Percentiles rank a stretch among this genome's conserved stretches.
Evolutionary conservation across 2,797 vertebrate genomes (phyloP).

Genomic region (Pseudomugil tenellus): DNA sequence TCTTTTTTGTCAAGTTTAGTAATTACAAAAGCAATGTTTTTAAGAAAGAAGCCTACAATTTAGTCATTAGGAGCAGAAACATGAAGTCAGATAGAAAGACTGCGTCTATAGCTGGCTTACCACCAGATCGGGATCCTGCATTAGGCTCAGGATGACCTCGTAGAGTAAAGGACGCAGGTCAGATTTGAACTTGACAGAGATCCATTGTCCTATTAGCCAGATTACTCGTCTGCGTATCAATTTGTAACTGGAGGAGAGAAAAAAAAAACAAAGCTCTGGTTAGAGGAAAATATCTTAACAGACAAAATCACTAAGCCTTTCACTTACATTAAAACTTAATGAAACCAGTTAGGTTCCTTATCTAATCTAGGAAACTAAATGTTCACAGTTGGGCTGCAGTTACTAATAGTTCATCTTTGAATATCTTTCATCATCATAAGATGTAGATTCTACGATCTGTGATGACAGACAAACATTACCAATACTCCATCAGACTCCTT

Average conservation of each 20-base stretch:
- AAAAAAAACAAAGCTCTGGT: not conserved
- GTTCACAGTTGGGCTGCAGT: constrained; percentile 7
- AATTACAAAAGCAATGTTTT: constrained; percentile 22
- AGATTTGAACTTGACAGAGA: constrained; percentile 96
- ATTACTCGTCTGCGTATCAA: constrained; percentile 93
- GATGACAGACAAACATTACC: constrained; percentile 8
- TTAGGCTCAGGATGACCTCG: constrained; percentile 90
- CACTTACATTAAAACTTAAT: not conserved
- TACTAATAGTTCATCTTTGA: constrained; percentile 22
- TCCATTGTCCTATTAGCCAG: constrained; percentile 98
- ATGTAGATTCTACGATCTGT: constrained; percentile 28
- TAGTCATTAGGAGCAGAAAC: too few relatives aligned
- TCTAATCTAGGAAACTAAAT: constrained; percentile 1
- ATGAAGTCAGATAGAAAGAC: not conserved
- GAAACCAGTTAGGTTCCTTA: not conserved
- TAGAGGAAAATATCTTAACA: constrained; percentile 20
- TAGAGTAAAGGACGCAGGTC: constrained; percentile 95
- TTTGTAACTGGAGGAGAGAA: constrained; percentile 87
- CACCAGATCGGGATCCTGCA: constrained; percentile 97
- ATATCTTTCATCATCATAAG: constrained; percentile 15
- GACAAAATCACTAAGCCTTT: not conserved
- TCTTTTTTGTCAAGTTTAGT: constrained; percentile 22
- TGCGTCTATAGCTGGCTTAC: constrained; percentile 76
- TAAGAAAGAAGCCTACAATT: not conserved
- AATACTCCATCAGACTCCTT: constrained; percentile 6